These are phyloP conservation scores for Timandra comae DNA, from an alignment of 2,888 invertebrate genomes.

Conservation along the genomic window DNA sequence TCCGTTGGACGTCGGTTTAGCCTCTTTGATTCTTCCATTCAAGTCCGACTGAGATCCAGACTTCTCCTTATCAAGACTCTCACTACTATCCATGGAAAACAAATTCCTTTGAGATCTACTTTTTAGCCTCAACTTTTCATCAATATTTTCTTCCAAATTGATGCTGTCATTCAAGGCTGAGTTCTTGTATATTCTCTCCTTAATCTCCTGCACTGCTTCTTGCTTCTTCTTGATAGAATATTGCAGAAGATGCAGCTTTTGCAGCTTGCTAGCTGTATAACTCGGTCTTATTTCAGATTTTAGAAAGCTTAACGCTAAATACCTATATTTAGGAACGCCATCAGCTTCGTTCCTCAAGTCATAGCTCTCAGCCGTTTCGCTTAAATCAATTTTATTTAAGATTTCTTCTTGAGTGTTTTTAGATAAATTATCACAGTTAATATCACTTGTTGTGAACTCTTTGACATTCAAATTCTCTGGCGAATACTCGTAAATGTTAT, in stretches of 20 bases:
- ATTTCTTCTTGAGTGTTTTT: constrained; percentile 48
- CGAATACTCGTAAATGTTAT: constrained; percentile 62
- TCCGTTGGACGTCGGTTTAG: constrained; percentile 50
- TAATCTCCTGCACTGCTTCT: constrained; percentile 77
- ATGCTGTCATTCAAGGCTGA: constrained; percentile 52
- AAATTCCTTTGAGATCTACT: constrained; percentile 54
- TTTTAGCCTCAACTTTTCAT: constrained; percentile 38
- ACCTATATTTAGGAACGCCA: constrained; percentile 59
- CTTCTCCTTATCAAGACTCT: constrained; percentile 35
- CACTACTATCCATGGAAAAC: constrained; percentile 49
- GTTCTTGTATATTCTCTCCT: constrained; percentile 64
- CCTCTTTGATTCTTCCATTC: constrained; percentile 54
- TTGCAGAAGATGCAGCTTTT: constrained; percentile 82
- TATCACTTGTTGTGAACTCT: constrained; percentile 41
- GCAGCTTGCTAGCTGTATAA: constrained; percentile 83
- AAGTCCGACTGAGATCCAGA: constrained; percentile 43
- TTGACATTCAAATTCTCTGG: constrained; percentile 60
- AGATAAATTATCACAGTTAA: constrained; percentile 45
- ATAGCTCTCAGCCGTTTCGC: constrained; percentile 68
- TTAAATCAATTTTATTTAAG: constrained; percentile 55
- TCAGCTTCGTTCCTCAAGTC: constrained; percentile 57
- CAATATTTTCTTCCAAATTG: constrained; percentile 34
- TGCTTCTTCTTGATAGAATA: constrained; percentile 82
- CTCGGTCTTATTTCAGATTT: constrained; percentile 82
- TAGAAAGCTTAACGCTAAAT: constrained; percentile 68